Evolutionary conservation across 1,140 invertebrate species (phyloP).

Genomic region (Myzus persicae): DNA sequence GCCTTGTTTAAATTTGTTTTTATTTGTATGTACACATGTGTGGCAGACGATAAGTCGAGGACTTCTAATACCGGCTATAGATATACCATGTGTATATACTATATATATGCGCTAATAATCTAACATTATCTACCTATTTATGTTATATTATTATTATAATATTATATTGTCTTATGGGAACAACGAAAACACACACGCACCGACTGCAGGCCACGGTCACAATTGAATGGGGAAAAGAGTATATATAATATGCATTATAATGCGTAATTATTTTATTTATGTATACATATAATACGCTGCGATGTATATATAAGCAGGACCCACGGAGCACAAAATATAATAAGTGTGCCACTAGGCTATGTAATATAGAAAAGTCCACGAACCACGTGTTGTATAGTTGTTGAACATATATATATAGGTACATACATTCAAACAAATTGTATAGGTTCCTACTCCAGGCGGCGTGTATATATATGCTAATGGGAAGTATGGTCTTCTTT

Average conservation of each 20-base stretch:
- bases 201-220: background rate
- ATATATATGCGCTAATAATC: background rate
- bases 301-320: background rate
- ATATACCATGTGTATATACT: too few species aligned
- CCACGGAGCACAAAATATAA: background rate
- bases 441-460: background rate
- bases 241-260: background rate
- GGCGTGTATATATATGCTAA: background rate
- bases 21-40: background rate
- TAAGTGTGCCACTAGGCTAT: constrained; percentile 24
- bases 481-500: background rate
- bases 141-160: background rate
- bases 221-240: background rate
- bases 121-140: background rate
- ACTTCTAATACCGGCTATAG: background rate
- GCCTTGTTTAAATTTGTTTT: background rate
- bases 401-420: background rate
- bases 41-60: background rate
- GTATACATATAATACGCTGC: background rate
- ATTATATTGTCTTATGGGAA: background rate
- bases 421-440: background rate
- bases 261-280: background rate
- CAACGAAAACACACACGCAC: background rate
- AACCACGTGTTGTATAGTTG: background rate
- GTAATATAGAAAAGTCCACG: background rate